phyloP scores from a whole-genome alignment of 1,140 invertebrate species.

The Magallana ariakensis region DNA sequence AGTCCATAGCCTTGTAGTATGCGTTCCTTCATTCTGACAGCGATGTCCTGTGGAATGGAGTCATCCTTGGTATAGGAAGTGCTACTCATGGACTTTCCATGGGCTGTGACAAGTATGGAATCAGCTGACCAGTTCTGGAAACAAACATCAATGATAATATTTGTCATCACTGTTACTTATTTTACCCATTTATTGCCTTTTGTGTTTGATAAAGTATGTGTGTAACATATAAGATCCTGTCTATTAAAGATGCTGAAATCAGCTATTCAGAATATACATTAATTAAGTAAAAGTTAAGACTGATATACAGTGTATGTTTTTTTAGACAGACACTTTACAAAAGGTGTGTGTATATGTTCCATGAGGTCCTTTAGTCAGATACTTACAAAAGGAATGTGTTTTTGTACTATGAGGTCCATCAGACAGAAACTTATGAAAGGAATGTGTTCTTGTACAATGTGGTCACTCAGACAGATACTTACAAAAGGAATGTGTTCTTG shows the following conservation, averaged over 20 bases:
- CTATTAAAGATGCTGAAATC: too few species aligned
- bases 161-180: too few species aligned
- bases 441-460: conserved; percentile 82
- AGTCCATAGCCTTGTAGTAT: conserved; percentile 89
- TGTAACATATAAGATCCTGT: too few species aligned
- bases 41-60: conserved; percentile 84
- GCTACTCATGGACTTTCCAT: conserved; percentile 62
- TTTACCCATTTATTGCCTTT: too few species aligned
- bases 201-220: too few species aligned
- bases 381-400: conserved; percentile 8
- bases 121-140: conserved; percentile 71
- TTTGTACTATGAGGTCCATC: conserved; percentile 84
- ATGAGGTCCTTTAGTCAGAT: conserved; percentile 84
- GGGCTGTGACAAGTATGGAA: conserved; percentile 65
- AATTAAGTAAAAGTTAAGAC: too few species aligned
- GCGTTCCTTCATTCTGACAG: conserved; percentile 86
- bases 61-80: conserved; percentile 44
- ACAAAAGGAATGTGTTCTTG: conserved; percentile 83
- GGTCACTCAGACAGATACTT: too few species aligned
- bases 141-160: not conserved
- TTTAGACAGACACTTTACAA: not conserved
- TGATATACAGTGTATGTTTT: too few species aligned
- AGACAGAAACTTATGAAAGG: conserved; percentile 83
- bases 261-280: too few species aligned
- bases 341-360: conserved; percentile 61